These are phyloP conservation scores for Saccostrea cuccullata DNA, from an alignment of 1,140 invertebrate species.

Conservation along the genomic window DNA sequence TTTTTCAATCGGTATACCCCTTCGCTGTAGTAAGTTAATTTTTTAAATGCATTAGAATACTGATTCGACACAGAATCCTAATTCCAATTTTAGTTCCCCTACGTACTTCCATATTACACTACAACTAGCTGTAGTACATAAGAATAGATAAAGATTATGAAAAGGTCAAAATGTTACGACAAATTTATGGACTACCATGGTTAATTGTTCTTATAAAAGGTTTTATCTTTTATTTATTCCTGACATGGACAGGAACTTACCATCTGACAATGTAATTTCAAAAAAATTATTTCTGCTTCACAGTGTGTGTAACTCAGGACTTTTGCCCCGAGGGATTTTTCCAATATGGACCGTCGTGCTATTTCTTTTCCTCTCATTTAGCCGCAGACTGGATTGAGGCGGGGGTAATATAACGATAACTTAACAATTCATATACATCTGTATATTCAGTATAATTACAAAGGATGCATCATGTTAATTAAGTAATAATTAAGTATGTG, in stretches of 20 bases:
- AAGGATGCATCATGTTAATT: no score
- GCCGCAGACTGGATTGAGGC: conserved; percentile 26
- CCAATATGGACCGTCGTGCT: conserved; percentile 1
- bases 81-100: no score
- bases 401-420: conserved; percentile 1
- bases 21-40: no score
- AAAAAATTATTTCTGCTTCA: not conserved
- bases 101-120: no score
- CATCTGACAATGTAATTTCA: not conserved
- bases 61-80: no score
- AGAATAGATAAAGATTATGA: not conserved
- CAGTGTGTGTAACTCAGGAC: not conserved
- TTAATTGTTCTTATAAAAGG: not conserved
- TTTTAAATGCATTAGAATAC: no score
- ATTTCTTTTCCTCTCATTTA: conserved; percentile 1
- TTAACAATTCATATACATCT: not conserved
- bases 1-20: no score
- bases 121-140: not conserved
- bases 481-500: no score
- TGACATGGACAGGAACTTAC: no score
- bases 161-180: not conserved
- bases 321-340: not conserved
- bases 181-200: not conserved
- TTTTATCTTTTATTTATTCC: not conserved
- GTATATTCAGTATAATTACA: not conserved